Evolutionary conservation across 2,888 invertebrate genomes (phyloP), one percentile per base, ranked within the genome.

Genomic region (Phalera bucephala): DNA sequence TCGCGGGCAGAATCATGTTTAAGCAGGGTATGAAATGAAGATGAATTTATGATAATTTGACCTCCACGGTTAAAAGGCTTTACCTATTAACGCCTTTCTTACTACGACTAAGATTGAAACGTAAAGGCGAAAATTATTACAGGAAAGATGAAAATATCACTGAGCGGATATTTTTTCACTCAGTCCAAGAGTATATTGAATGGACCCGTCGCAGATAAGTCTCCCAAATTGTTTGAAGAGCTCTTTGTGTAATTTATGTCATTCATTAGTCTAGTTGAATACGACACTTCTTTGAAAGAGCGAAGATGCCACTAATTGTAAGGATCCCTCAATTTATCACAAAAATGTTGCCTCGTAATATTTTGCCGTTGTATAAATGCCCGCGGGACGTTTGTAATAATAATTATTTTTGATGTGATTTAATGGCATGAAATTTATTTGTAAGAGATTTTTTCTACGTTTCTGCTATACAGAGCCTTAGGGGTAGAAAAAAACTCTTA

Each of bases 221-320:
- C 70, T 64, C 64, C 63, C 52, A 64, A 76, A 77, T 75, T 75
- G 69, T 79, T 74, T 71, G 73, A 72, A 68, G 67, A 66, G 72
- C 65, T 71, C 67, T 66, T 67, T 62, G 69, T 66, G 59, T 45
- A 63, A 83, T 82, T 83, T 80, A 83, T 80, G 75, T 71, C 72
- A 72, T 73, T 78, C 79, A 83, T 83, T 81, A 80, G 74, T 81
- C 71, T 79, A 74, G 75, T 74, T 76, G 75, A 80, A 82, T 77
- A 77, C 73, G 80, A 80, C 72, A 77, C 80, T 80, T 77, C 73
- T 73, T 76, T 76, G 77, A 75, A 73, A 73, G 77, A 71, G 73
- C 68, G 61, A 68, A 74, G 72, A 72, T 73, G 76, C 65, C 72
- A 72, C 80, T 81, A 80, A 82, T 83, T 83, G 80, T 79, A 65